Base-by-base conservation (phyloP, 2,113 vertebrate genomes). In the Phalacrocorax brasilianus region DNA sequence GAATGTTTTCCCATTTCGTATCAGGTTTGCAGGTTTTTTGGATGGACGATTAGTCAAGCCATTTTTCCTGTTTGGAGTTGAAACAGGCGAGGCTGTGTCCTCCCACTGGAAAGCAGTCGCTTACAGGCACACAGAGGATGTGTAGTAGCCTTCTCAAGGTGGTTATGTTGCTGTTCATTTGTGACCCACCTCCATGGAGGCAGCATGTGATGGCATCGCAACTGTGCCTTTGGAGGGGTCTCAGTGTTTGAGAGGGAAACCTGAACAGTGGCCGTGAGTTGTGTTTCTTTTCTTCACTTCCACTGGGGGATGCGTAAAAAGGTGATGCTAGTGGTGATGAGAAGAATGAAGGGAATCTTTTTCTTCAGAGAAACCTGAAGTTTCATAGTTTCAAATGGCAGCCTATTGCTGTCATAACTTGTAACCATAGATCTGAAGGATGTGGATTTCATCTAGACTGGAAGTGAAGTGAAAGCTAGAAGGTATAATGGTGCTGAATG, bases 161-260 rank as follows among this genome's bases (percentile, higher is more conserved):
- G 53, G n/a, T 62, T 80, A 40, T 78, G 42, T 40, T 62, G 30
- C 30, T 61, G 18, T 56, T 68, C 14, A 0, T 26, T 63, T 7
- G 5, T 2, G 4, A 42, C 22, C 19, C 38, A 11, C 5, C 3
- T 32, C n/a, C 2, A 0, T 19, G 50, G 58, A 86, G 67, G 53
- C n/a, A 77, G n/a, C 16, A 3, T 0, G 1, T 27, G 44, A 4
- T 53, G 40, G 16, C 12, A 12, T 10, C 40, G 58, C 27, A 23
- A 2, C 16, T 17, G 5, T 16, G 11, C 50, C 80, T 92, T 53
- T 61, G 63, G 33, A 72, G 22, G 21, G 28, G 7, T 10, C 24
- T 76, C 1, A 0, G 4, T 59, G 6, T 30, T 61, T 8, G 22
- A 49, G 23, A 45, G 40, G 13, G 13, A 32, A 20, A 8, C 10